Conservation (phyloP, 2,113 vertebrate genomes). For the Pipra filicauda region DNA sequence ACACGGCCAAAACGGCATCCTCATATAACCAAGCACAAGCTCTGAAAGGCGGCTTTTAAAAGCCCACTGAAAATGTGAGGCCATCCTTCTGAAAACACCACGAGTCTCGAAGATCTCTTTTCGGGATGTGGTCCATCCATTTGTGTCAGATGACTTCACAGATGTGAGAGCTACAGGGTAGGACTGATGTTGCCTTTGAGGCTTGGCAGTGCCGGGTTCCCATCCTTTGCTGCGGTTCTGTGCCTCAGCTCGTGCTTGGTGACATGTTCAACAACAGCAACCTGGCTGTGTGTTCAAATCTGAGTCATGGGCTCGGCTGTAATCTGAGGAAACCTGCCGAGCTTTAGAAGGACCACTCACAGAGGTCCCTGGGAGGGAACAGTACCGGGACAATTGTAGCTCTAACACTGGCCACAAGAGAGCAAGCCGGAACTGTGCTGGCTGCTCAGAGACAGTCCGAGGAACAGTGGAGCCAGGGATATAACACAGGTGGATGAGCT, state of each 20-base stretch:
- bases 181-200: background rate
- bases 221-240: fast-evolving
- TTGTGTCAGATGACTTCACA: background rate
- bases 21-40: background rate
- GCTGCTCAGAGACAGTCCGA: background rate
- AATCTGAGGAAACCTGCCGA: background rate
- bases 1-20: background rate
- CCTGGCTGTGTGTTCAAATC: background rate
- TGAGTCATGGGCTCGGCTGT: background rate
- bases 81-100: background rate
- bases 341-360: background rate
- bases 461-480: background rate
- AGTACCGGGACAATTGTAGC: background rate
- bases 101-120: background rate
- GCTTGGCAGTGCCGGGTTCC: background rate
- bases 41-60: background rate
- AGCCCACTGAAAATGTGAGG: background rate
- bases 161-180: background rate
- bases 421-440: constrained; percentile 6
- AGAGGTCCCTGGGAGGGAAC: background rate
- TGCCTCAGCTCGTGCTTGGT: background rate
- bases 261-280: fast-evolving
- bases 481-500: background rate
- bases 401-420: constrained; percentile 40
- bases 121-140: background rate